Evolutionary conservation across 2,797 vertebrate genomes (phyloP), one percentile per base, ranked within the genome.

Genomic region (Acipenser transmontanus): DNA sequence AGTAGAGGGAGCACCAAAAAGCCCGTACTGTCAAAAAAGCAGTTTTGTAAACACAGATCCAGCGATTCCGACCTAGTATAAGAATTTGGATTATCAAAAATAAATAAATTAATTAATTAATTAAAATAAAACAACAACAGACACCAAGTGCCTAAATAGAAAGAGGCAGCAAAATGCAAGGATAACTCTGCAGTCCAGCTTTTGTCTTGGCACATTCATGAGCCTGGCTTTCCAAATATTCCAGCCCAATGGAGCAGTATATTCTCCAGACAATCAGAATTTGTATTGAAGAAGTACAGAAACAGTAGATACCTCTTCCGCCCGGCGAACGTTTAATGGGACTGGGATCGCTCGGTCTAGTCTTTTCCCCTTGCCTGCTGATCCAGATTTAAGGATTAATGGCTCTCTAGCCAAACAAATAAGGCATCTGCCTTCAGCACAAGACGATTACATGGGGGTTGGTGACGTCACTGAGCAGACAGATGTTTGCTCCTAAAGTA

Each of bases 401-500:
- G 92, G 88, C 85, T 91, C 88, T 95, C 88, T 86, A 93, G 93
- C 92, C 93, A 95, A 95, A 97, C 93, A 96, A 96, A 97, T 96
- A 94, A 93, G 92, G 95, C 93, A 95, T 93, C 93, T 96, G 95
- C 92, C 93, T 95, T 91, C 89, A 89, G 91, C 92, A 90, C 92
- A 92, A 96, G 94, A 93, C 94, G 93, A 96, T 96, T 95, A 94
- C 92, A 93, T 88, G 89, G 88, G 80, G 82, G 77, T 70, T 87
- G 87, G 86, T 98, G 96, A 98, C 96, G 96, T 98, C 95, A 99
- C 88, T 89, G 87, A 85, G 82, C 92, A 94, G 94, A 95, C 96
- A 98, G 95, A 98, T 97, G 96, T 97, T 97, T 92, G 93, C 92
- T 93, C 91, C 93, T 93, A 90, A 93, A 93, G 93, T 95, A 93